Conservation (phyloP, 1,140 invertebrate species). For the Magallana gigas region DNA sequence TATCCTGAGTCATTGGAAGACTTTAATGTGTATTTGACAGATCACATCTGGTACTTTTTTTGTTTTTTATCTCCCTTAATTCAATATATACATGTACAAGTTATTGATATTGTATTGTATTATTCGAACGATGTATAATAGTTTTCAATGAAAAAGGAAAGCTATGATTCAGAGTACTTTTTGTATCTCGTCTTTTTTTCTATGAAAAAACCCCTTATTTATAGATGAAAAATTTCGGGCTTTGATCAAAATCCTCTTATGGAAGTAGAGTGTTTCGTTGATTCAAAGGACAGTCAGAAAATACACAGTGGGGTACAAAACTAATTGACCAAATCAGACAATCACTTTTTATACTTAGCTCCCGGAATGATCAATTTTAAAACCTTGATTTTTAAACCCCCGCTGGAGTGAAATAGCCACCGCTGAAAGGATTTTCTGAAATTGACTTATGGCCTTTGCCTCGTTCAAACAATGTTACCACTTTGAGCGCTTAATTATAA, state of each 20-base stretch:
- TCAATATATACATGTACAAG: too few species aligned
- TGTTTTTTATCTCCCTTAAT: too few species aligned
- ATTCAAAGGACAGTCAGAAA: background rate
- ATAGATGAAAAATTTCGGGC: too few species aligned
- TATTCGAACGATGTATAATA: too few species aligned
- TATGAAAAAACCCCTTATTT: too few species aligned
- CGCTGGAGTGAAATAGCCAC: background rate
- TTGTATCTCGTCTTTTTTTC: too few species aligned
- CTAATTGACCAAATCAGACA: conserved; percentile 12
- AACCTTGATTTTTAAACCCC: conserved; percentile 1
- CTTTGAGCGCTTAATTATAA: conserved; percentile 28
- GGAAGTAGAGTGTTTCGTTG: background rate
- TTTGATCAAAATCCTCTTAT: background rate
- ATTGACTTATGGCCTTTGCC: background rate
- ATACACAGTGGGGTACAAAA: background rate
- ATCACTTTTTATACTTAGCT: background rate
- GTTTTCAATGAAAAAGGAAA: too few species aligned
- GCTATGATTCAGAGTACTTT: too few species aligned
- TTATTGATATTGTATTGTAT: too few species aligned
- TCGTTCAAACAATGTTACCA: background rate
- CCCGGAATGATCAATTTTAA: conserved; percentile 12
- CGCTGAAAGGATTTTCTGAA: conserved; percentile 14
- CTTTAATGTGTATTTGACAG: background rate
- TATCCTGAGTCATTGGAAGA: background rate
- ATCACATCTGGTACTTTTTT: background rate